phyloP scores from a whole-genome alignment of 2,113 vertebrate species.

The Caracal caracal region DNA sequence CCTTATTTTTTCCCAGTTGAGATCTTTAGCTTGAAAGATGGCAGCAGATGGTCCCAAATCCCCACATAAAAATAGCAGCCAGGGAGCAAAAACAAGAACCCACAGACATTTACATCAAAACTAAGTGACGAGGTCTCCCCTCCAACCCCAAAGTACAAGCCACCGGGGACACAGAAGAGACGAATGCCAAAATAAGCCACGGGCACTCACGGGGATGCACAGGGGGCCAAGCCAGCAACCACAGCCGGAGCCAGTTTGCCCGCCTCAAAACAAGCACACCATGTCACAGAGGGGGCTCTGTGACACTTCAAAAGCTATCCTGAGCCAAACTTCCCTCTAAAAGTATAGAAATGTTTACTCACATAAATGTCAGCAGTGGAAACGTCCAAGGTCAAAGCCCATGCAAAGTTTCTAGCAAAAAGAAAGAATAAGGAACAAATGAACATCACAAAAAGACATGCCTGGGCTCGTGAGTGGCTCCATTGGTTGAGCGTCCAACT shows the following conservation, averaged over 20 bases:
- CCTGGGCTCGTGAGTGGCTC: no score
- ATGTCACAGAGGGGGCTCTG: neutral
- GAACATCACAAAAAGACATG: neutral
- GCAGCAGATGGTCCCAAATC: neutral
- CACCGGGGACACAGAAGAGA: neutral
- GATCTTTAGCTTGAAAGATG: neutral
- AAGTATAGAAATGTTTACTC: neutral
- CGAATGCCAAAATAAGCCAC: neutral
- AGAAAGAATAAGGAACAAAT: neutral
- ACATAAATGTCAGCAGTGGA: neutral
- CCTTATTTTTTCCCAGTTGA: neutral
- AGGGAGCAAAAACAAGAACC: neutral
- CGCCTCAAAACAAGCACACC: neutral
- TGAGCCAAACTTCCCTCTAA: neutral
- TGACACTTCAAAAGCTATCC: neutral
- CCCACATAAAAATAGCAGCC: neutral
- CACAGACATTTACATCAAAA: neutral
- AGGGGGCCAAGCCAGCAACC: accelerated
- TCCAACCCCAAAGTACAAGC: neutral
- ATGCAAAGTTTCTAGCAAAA: neutral
- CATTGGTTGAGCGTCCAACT: no score
- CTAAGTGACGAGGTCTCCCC: neutral
- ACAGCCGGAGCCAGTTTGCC: accelerated
- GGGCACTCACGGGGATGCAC: neutral
- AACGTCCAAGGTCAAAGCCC: neutral